These are phyloP conservation scores for Drosophila subquinaria DNA, from an alignment of 2,888 invertebrate species.

Conservation along the genomic window DNA sequence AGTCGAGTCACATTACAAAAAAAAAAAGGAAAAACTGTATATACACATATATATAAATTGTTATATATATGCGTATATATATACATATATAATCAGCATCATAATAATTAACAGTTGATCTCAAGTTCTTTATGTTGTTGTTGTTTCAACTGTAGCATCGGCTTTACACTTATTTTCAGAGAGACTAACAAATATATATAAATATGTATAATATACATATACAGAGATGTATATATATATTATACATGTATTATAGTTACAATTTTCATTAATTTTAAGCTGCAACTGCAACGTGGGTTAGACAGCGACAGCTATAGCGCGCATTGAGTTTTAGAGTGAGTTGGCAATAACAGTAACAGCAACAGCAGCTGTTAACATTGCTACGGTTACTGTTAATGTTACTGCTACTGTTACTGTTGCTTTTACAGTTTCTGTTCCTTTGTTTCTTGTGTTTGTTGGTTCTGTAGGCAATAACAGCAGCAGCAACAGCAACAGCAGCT, in stretches of 20 bases:
- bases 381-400: conserved; percentile 10
- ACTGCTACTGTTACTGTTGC: conserved; percentile 6
- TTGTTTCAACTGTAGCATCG: conserved; percentile 47
- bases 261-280: conserved; percentile 44
- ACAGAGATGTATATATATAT: conserved; percentile 13
- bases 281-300: conserved; percentile 58
- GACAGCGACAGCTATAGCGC: conserved; percentile 60
- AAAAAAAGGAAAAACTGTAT: conserved; percentile 47
- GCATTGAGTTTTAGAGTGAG: conserved; percentile 47
- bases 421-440: conserved; percentile 11
- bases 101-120: conserved; percentile 44
- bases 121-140: conserved; percentile 31
- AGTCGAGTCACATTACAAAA: conserved; percentile 65
- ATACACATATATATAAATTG: conserved; percentile 26
- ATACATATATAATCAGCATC: conserved; percentile 30
- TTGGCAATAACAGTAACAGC: conserved; percentile 31
- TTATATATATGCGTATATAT: conserved; percentile 22
- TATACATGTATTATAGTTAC: conserved; percentile 42
- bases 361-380: conserved; percentile 15
- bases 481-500: conserved; percentile 7
- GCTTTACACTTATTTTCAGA: conserved; percentile 51
- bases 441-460: conserved; percentile 24
- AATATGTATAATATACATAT: conserved; percentile 33
- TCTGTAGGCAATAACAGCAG: conserved; percentile 33
- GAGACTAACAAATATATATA: conserved; percentile 63